Evolutionary conservation across 2,113 vertebrate species (phyloP).

Genomic region (Hypocryptadius cinnamomeus): DNA sequence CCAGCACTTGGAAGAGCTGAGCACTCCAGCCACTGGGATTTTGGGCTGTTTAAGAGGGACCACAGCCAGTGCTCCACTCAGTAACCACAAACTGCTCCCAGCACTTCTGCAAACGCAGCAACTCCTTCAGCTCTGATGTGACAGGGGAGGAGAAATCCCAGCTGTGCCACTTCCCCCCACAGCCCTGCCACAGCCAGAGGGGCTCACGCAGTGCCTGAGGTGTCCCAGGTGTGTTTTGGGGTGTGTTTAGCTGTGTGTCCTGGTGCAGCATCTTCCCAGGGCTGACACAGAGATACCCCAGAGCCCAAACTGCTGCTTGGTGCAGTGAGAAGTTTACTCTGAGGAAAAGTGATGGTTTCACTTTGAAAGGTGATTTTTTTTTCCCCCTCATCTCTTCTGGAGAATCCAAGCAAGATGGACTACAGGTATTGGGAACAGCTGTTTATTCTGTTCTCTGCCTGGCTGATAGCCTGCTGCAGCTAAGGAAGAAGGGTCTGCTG

Average conservation of each 20-base stretch:
- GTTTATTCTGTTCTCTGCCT: not conserved
- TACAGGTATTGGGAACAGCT: not conserved
- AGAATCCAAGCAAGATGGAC: not conserved
- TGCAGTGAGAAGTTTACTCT: not conserved
- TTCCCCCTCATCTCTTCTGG: not conserved
- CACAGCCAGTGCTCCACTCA: not conserved
- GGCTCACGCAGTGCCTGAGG: not conserved
- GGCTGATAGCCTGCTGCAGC: not conserved
- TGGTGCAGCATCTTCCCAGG: not conserved
- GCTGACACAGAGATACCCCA: rapidly evolving
- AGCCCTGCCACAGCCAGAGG: not conserved
- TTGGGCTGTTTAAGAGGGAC: not conserved
- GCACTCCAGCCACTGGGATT: not conserved
- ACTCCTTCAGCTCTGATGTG: not conserved
- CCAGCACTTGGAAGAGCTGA: not conserved
- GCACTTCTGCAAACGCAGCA: not conserved
- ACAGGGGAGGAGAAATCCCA: not conserved
- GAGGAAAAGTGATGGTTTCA: not conserved
- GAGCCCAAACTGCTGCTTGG: not conserved
- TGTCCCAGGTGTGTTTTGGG: not conserved
- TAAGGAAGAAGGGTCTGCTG: not conserved
- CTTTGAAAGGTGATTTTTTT: not conserved
- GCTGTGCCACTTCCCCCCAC: not conserved
- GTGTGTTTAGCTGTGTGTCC: not conserved
- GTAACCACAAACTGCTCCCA: not conserved